Base-by-base conservation (phyloP, 92 coral and sea anemone genomes). In the Epizoanthus stellaris region DNA sequence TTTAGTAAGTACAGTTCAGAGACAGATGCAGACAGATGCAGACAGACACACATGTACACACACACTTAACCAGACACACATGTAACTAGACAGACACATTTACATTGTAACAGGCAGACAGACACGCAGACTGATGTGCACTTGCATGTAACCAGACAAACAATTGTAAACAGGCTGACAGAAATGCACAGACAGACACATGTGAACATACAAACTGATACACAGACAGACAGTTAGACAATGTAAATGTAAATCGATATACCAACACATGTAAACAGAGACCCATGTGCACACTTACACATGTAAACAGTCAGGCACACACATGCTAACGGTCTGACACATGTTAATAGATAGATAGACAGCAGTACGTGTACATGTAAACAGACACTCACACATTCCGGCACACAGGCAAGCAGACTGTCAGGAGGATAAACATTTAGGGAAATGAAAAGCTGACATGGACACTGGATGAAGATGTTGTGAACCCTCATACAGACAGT, bases 1-100 rank as follows among this genome's bases (percentile, higher is more conserved):
- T 15, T 83, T 96, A 95, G 98, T 96, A 86, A 68, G 98, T 87
- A 42, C 21, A 16, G 16, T 19, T 6, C 25, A 65, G 25, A 20
- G 25, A 1, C 14, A 52, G 56, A 10, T 52, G 2, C 1, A 47
- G 25, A 6, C n/a, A n/a, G n/a, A n/a, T n/a, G n/a, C 16, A 20
- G 3, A 0, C 40, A 25, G 17, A 13, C 71, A 30, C 17, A 67
- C 0, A 21, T 2, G 9, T 20, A 65, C 4, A 30, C 4, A 11
- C 15, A 66, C 70, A 66, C 39, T 2, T 8, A 3, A 17, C 5
- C 19, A 30, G 70, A 21, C 43, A 30, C 12, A 13, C 56, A 52
- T 52, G 56, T 52, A 9, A n/a, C 1, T 0, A 6, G 8, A 10
- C 43, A 25, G 7, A 34, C 71, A 12, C 17, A 65, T 15, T 25